Percentiles rank a stretch among this genome's conserved stretches.
phyloP scores from a whole-genome alignment of 2,113 vertebrate species.

The Sorex araneus region DNA sequence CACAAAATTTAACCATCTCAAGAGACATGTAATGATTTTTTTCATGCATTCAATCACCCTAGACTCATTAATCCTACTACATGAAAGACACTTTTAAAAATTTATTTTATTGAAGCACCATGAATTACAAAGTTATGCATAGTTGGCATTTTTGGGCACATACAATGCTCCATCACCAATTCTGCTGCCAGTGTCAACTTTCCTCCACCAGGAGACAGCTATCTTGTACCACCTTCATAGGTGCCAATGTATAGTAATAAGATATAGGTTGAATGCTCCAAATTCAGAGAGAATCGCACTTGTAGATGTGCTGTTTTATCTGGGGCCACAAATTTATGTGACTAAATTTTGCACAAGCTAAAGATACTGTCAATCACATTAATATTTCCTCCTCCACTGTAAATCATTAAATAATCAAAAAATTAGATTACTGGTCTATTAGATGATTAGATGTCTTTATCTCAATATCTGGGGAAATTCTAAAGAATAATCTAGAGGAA shows the following conservation, averaged over 20 bases:
- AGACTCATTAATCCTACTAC: background rate
- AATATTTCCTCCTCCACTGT: slow-evolving; percentile 21
- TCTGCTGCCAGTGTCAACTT: background rate
- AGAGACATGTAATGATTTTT: background rate
- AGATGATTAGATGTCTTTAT: slow-evolving; percentile 26
- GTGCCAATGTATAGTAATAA: background rate
- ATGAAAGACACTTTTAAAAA: background rate
- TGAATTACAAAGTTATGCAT: too few species aligned
- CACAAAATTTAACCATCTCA: too few species aligned
- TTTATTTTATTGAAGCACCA: background rate
- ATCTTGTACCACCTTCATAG: background rate
- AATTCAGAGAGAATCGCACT: background rate
- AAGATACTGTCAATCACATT: background rate
- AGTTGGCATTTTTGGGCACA: too few species aligned
- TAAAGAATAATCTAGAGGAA: slow-evolving; percentile 9
- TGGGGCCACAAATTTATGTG: background rate
- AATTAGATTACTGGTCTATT: background rate
- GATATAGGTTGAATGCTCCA: background rate
- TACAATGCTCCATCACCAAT: too few species aligned
- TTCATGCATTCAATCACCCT: background rate
- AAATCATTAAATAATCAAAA: slow-evolving; percentile 35
- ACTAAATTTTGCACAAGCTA: slow-evolving; percentile 46
- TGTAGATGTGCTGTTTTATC: background rate
- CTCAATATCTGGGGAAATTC: slow-evolving; percentile 11
- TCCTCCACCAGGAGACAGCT: background rate